Percentiles rank a stretch among this genome's conserved stretches.
phyloP scores from a whole-genome alignment of 2,113 vertebrate species.

The Saimiri boliviensis region DNA sequence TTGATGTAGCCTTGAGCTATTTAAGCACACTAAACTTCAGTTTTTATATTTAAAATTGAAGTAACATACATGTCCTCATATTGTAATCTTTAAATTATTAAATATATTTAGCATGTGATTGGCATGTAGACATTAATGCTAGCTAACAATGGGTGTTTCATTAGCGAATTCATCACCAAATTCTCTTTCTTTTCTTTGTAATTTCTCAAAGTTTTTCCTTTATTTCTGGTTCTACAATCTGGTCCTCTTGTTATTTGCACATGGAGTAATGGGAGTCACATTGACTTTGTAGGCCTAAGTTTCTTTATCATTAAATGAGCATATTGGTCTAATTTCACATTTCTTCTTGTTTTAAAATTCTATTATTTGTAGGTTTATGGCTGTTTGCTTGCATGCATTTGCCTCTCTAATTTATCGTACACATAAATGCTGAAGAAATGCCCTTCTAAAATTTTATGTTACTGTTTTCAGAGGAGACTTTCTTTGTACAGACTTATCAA shows the following conservation, averaged over 20 bases:
- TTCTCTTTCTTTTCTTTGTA: slow-evolving; percentile 20
- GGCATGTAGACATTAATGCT: background rate
- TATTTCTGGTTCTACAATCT: slow-evolving; percentile 7
- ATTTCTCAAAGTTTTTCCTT: background rate
- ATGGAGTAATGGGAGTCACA: background rate
- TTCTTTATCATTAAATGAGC: slow-evolving; percentile 37
- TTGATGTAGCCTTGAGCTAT: background rate
- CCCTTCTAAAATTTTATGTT: slow-evolving; percentile 1
- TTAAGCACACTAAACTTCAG: background rate
- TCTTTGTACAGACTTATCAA: slow-evolving; percentile 45
- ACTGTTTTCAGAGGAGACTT: slow-evolving; percentile 49
- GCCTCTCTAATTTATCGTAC: slow-evolving; percentile 35
- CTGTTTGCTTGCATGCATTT: slow-evolving; percentile 43
- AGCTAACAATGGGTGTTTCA: background rate
- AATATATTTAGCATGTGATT: background rate
- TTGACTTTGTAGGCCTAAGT: background rate
- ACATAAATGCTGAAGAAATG: slow-evolving; percentile 27
- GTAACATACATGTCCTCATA: background rate
- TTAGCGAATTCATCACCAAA: background rate
- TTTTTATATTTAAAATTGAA: slow-evolving; percentile 50
- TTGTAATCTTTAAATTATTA: background rate
- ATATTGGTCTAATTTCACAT: slow-evolving; percentile 36
- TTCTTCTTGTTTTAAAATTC: slow-evolving; percentile 40
- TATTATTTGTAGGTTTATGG: slow-evolving; percentile 24
- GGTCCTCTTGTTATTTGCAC: background rate